Percentiles rank a stretch among this genome's conserved stretches.
Conservation (phyloP, 1,140 invertebrate species). For the Bombus huntii region DNA sequence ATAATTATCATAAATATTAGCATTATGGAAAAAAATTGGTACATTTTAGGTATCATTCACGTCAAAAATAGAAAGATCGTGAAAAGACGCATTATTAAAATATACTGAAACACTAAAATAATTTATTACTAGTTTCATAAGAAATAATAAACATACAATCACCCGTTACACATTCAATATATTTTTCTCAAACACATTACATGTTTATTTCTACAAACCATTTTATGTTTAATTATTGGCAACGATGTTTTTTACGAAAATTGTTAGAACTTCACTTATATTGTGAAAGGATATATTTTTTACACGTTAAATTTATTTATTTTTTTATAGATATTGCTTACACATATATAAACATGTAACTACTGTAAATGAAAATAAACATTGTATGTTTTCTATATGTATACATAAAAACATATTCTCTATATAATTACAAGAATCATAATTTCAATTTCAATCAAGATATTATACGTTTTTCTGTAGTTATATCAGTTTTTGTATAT, state of each 20-base stretch:
- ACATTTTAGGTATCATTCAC: not conserved
- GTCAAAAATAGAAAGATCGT: slow-evolving; percentile 1
- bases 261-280: not conserved
- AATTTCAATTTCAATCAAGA: not conserved
- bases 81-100: not conserved
- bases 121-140: slow-evolving; percentile 3
- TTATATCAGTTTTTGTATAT: not conserved
- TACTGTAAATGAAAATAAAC: slow-evolving; percentile 20
- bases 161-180: slow-evolving; percentile 5
- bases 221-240: slow-evolving; percentile 5
- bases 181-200: slow-evolving; percentile 6
- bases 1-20: slow-evolving; percentile 9
- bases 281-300: not conserved
- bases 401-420: slow-evolving; percentile 19
- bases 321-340: slow-evolving; percentile 34
- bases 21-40: not conserved
- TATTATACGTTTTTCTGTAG: not conserved
- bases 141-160: not conserved
- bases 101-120: not conserved
- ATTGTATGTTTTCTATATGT: slow-evolving; percentile 16
- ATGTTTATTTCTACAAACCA: slow-evolving; percentile 10
- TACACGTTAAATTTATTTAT: not conserved
- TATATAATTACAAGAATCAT: slow-evolving; percentile 1
- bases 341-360: slow-evolving; percentile 1
- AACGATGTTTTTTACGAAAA: not conserved